phyloP scores from a whole-genome alignment of 1,140 invertebrate genomes.

The Drosophila sechellia region DNA sequence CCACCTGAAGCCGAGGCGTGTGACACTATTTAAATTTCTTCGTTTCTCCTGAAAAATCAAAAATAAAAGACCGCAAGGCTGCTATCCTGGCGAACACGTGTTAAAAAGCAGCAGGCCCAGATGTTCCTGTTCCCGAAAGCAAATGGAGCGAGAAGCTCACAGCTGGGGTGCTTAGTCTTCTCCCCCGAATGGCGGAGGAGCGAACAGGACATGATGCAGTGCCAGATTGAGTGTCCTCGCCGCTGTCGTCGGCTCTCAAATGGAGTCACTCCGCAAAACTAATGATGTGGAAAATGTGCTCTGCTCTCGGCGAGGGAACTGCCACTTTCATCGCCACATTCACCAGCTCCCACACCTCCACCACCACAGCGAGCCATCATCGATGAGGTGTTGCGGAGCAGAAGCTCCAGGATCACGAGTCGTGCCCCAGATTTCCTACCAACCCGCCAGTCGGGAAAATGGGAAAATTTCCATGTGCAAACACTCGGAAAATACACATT shows the following conservation, averaged over 20 bases:
- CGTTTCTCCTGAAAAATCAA: slow-evolving; percentile 9
- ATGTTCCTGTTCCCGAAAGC: slow-evolving; percentile 52
- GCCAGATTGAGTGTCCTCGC: slow-evolving; percentile 52
- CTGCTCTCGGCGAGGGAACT: slow-evolving; percentile 20
- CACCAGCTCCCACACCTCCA: background rate
- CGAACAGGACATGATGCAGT: slow-evolving; percentile 52
- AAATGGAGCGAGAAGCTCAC: slow-evolving; percentile 74
- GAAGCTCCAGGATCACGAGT: slow-evolving; percentile 48
- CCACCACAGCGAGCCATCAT: slow-evolving; percentile 39
- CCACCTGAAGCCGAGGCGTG: slow-evolving; percentile 56
- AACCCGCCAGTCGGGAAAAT: slow-evolving; percentile 14
- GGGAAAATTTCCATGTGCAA: background rate
- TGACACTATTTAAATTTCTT: slow-evolving; percentile 77
- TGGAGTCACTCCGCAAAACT: slow-evolving; percentile 80
- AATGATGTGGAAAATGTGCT: slow-evolving; percentile 84
- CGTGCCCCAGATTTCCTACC: slow-evolving; percentile 39
- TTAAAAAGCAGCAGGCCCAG: slow-evolving; percentile 54
- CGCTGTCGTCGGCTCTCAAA: slow-evolving; percentile 64
- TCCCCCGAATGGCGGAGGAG: background rate
- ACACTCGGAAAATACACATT: slow-evolving; percentile 4
- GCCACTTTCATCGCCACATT: slow-evolving; percentile 1
- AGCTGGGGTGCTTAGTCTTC: slow-evolving; percentile 37
- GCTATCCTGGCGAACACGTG: slow-evolving; percentile 59
- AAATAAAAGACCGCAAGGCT: slow-evolving; percentile 12
- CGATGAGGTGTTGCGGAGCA: slow-evolving; percentile 58